A percentile compares a stretch with the other conserved stretches of the same genome.
Conservation (phyloP, 1,140 invertebrate genomes). For the Dolichoris vasculosae region DNA sequence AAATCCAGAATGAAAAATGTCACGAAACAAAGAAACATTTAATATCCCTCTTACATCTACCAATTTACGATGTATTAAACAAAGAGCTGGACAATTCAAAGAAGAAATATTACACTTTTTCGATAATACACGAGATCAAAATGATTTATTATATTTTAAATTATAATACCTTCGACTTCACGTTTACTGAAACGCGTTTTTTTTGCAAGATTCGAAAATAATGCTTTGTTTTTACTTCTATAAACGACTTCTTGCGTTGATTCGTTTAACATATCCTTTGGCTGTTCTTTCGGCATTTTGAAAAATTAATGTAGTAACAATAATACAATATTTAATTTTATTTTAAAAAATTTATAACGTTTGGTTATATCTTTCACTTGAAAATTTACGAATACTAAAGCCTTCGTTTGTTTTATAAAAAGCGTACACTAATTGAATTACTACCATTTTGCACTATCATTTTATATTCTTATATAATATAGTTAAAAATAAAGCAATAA, state of each 20-base stretch:
- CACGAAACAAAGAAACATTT: constrained; percentile 77
- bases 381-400: neutral
- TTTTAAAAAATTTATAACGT: neutral
- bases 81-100: constrained; percentile 56
- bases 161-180: constrained; percentile 69
- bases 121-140: neutral
- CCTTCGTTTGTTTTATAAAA: neutral
- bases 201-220: constrained; percentile 65
- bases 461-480: neutral
- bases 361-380: neutral
- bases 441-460: neutral
- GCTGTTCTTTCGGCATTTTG: constrained; percentile 63
- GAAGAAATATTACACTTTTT: neutral
- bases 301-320: neutral
- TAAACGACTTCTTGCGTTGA: constrained; percentile 62
- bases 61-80: constrained; percentile 67
- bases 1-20: constrained; percentile 82
- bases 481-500: neutral
- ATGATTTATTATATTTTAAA: neutral
- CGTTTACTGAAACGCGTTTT: constrained; percentile 69
- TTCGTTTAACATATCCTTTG: constrained; percentile 61
- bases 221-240: constrained; percentile 62
- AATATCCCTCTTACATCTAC: constrained; percentile 68
- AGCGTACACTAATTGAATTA: neutral
- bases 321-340: neutral